Evolutionary conservation across 2,797 vertebrate genomes (phyloP), one percentile per base, ranked within the genome.

Genomic region (Gambusia yucatana): DNA sequence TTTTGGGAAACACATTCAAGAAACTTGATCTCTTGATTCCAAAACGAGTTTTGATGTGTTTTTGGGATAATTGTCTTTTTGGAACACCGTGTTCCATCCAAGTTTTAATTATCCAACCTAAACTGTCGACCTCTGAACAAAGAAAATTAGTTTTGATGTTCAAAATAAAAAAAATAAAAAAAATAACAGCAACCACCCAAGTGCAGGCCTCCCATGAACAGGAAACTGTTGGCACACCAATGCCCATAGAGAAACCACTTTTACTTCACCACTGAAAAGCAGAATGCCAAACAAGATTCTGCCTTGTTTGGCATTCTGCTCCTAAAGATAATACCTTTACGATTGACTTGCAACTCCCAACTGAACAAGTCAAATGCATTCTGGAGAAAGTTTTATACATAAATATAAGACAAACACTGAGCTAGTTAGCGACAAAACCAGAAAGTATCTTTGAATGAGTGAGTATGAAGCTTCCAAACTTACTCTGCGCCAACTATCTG

Each of bases 1-100:
- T 11, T 44, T 44, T 46, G 41, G 41, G 41, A 70, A 16, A 44
- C 4, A 3, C 11, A 16, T 44, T 70, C 30, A 28, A 46, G 41
- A 70, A 70, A 46, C 41, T 28, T 46, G 65, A 41, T 43, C 20
- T 70, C 22, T 44, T 43, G 2, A 44, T 70, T 28, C n/a, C 25
- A 70, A 46, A 70, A 44, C 0, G 43, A 16, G 41, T 44, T 70
- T 70, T 70, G 25, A 70, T 70, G 67, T 70, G 67, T 44, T 70
- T 70, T 70, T 0, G 41, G 41, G 67, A 46, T 70, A 70, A 70
- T 28, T 46, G 43, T 8, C 25, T 16, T 28, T 70, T 70, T 28
- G 43, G 67, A 70, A 70, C 67, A 46, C 25, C 6, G 11, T n/a
- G 41, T 70, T 46, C 67, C 25, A 70, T 70, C 67, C 41, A 70